These are phyloP conservation scores for Atopsyche davidsoni DNA, from an alignment of 1,140 invertebrate species.

Conservation along the genomic window DNA sequence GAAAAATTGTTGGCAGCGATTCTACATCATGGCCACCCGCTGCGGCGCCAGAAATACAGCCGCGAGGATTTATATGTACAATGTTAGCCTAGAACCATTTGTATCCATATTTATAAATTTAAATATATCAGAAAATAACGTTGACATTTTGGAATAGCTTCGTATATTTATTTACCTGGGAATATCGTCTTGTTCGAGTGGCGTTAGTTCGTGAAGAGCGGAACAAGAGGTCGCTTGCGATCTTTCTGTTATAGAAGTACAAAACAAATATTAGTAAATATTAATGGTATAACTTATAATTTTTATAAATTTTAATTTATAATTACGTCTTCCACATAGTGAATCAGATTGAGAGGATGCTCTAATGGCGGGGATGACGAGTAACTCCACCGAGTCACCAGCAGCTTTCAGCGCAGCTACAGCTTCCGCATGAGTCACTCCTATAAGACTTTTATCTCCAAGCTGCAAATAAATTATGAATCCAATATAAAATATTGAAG, in stretches of 20 bases:
- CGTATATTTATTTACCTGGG: constrained; percentile 43
- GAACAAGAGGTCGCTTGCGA: constrained; percentile 50
- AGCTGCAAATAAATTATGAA: constrained; percentile 52
- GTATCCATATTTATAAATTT: no score
- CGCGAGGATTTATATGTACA: no score
- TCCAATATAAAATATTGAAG: background rate
- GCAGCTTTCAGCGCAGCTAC: constrained; percentile 92
- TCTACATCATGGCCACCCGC: no score
- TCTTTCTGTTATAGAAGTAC: constrained; percentile 39
- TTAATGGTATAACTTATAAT: background rate
- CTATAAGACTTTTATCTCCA: constrained; percentile 82
- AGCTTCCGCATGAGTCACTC: constrained; percentile 96
- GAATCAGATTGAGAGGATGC: constrained; percentile 18
- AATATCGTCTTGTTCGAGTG: constrained; percentile 45
- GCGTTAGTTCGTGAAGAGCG: constrained; percentile 47
- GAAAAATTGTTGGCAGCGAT: no score
- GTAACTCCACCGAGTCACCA: constrained; percentile 81
- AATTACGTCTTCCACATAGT: constrained; percentile 25
- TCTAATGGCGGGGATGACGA: constrained; percentile 54
- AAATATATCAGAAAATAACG: no score
- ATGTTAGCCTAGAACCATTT: no score
- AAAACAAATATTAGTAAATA: constrained; percentile 9
- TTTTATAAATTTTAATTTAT: constrained; percentile 3
- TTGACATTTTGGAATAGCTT: no score
- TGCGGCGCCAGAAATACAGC: no score